Evolutionary conservation across 2,113 vertebrate genomes (phyloP).

Genomic region (Apaloderma vittatum): DNA sequence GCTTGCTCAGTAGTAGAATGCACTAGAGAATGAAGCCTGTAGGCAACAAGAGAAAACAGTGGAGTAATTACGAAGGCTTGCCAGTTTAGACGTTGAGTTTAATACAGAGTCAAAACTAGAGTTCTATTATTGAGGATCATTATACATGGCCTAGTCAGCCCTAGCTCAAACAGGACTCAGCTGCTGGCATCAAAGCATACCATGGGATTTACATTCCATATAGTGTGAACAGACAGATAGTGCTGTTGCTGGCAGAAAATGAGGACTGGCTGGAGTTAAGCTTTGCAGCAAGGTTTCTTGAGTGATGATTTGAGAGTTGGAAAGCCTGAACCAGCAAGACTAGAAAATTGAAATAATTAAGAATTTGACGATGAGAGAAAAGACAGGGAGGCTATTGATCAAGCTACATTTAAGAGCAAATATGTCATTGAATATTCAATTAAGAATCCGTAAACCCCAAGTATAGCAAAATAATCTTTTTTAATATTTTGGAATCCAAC

Average conservation of each 20-base stretch:
- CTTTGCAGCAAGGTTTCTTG: not conserved
- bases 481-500: not conserved
- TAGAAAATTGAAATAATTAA: not conserved
- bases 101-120: not conserved
- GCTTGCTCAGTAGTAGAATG: not conserved
- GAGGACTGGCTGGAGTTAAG: not conserved
- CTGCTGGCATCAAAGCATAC: not conserved
- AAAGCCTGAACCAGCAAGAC: not conserved
- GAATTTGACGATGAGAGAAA: not conserved
- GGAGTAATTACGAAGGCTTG: not conserved
- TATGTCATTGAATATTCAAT: not conserved
- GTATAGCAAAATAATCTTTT: not conserved
- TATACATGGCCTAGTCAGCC: not conserved
- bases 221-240: not conserved
- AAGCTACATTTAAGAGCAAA: not conserved
- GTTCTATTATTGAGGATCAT: not conserved
- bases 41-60: not conserved
- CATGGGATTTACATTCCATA: not conserved
- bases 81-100: not conserved
- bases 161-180: fast-evolving
- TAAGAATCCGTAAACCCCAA: not conserved
- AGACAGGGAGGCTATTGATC: not conserved
- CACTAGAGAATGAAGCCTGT: not conserved
- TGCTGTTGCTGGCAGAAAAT: not conserved
- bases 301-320: not conserved